Percentiles rank a stretch among this genome's conserved stretches.
Evolutionary conservation across 2,113 vertebrate species (phyloP).

Genomic region (Dicrurus megarhynchus): DNA sequence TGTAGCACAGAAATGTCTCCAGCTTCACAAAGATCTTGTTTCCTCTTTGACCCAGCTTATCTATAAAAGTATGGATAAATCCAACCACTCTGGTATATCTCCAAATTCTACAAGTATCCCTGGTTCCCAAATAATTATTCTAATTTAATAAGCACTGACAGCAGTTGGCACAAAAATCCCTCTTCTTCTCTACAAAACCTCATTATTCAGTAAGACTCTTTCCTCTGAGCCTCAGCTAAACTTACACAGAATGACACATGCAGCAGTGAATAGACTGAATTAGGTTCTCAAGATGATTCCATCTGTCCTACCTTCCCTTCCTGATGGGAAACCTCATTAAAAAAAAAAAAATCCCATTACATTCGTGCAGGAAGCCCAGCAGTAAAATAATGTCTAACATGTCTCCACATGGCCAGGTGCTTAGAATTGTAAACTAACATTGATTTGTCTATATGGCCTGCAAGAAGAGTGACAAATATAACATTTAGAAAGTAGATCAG

Average conservation of each 20-base stretch:
- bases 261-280: neutral
- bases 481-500: neutral
- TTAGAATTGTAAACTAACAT: neutral
- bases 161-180: neutral
- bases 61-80: neutral
- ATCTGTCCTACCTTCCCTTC: neutral
- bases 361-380: neutral
- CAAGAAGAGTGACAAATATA: neutral
- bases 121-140: neutral
- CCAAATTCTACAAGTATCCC: neutral
- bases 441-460: neutral
- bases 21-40: neutral
- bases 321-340: neutral
- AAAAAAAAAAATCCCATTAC: neutral
- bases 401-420: neutral
- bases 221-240: neutral
- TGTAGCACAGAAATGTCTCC: neutral
- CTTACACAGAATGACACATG: neutral
- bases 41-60: neutral
- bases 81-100: neutral
- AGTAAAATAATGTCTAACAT: neutral
- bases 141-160: neutral
- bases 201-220: neutral
- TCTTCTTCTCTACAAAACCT: neutral
- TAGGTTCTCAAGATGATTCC: neutral